Base-by-base conservation (phyloP, 2,113 vertebrate genomes). In the Cromileptes altivelis region DNA sequence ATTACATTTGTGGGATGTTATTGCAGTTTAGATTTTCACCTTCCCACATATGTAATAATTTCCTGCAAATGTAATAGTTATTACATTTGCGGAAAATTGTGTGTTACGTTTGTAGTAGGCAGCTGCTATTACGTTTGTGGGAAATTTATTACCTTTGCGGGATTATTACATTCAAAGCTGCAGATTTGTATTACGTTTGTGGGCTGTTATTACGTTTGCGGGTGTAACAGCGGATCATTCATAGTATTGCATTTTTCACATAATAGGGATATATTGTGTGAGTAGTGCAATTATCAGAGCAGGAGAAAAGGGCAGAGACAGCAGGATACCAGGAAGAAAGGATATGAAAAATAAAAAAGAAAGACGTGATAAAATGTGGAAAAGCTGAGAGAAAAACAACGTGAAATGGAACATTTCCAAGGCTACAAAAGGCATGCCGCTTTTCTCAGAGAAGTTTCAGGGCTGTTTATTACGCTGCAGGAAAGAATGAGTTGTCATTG, bases 271-370 rank as follows among this genome's bases (percentile, higher is more conserved):
- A 47, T 40, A 70, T 68, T 62, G 33, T 53, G 17, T 58, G 19
- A 82, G 12, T 17, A 49, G 40, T 70, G n/a, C 58, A 86, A 45
- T 83, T 76, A 82, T 84, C n/a, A 75, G 10, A 70, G 45, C 15
- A 37, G 23, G 23, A 49, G 74, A 60, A 67, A 81, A 75, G 60
- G 77, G 53, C 83, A 85, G 61, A 73, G 40, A 75, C 78, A 72
- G 78, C 63, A 56, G 52, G 75, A 64, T 74, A 69, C 15, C 21
- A 45, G 27, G 37, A 77, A 60, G 53, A 74, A 73, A 61, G 14
- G 49, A 15, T 77, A 60, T 78, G 13, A 57, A 75, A 82, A 52
- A 69, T 58, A 50, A 40, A 70, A 67, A 60, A 2, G 57, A 71
- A 78, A 84, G 75, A 68, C 40, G 65, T 27, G 21, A 75, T 68